Conservation (phyloP, 2,113 vertebrate species). For the Mesoclemmys tuberculata region DNA sequence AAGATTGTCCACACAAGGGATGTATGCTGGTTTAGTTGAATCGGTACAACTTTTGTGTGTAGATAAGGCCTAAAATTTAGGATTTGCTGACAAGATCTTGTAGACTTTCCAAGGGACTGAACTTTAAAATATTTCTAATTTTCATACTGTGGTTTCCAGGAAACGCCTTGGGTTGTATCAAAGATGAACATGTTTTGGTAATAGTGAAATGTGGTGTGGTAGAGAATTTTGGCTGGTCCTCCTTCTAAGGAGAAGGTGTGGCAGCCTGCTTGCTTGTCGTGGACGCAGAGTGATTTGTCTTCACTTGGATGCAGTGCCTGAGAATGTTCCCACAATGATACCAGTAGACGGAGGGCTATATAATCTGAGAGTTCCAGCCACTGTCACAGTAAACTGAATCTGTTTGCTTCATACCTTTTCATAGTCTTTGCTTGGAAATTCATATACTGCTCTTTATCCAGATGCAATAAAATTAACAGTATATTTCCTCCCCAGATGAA, state of each 20-base stretch:
- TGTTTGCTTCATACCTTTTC: background rate
- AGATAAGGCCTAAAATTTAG: background rate
- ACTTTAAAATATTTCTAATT: background rate
- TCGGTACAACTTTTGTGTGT: background rate
- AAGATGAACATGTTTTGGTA: background rate
- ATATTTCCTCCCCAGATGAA: background rate
- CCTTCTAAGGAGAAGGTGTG: background rate
- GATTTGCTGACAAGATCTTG: background rate
- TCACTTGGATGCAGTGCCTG: background rate
- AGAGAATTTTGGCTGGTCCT: background rate
- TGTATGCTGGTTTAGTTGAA: background rate
- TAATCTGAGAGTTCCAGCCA: background rate
- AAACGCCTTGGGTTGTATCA: background rate
- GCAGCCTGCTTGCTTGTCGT: background rate
- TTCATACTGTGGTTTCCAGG: background rate
- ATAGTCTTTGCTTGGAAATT: background rate
- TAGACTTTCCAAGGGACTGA: background rate
- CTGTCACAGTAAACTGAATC: background rate
- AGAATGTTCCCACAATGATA: no score
- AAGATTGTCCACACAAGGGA: background rate
- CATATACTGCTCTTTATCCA: rapidly evolving
- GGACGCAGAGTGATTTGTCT: background rate
- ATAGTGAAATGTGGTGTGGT: background rate
- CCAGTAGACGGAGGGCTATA: background rate
- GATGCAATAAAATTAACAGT: background rate